Conservation (phyloP, 2,113 vertebrate genomes). For the Lycaon pictus region DNA sequence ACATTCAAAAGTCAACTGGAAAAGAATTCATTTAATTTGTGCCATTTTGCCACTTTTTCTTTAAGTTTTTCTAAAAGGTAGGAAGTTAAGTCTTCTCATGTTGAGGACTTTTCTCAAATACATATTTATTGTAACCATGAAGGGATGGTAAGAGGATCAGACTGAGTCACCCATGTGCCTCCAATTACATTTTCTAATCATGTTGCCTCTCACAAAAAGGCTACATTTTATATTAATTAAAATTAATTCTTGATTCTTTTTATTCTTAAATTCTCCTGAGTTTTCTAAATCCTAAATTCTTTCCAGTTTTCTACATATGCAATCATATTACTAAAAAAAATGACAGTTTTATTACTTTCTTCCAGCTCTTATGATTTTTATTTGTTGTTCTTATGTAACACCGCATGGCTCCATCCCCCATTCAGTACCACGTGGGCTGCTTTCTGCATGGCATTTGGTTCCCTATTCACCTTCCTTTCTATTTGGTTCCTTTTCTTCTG, state of each 20-base stretch:
- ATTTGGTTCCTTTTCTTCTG: not conserved
- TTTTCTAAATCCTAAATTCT: not conserved
- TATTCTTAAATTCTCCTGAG: not conserved
- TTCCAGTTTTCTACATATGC: not conserved
- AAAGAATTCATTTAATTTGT: not conserved
- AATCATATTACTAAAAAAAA: not conserved
- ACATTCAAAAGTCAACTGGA: not conserved
- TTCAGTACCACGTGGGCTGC: not conserved
- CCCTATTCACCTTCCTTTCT: not conserved
- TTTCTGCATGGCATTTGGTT: not conserved
- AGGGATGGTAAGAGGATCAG: not conserved
- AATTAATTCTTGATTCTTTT: not conserved
- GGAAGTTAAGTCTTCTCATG: not conserved
- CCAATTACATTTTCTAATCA: not conserved
- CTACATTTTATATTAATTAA: not conserved
- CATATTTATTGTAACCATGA: not conserved
- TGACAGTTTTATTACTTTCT: not conserved
- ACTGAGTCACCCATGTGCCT: no score
- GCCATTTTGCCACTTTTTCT: not conserved
- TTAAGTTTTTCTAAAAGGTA: not conserved
- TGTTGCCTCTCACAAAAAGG: not conserved
- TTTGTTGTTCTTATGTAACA: no score
- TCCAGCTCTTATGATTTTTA: no score
- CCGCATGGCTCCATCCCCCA: rapidly evolving
- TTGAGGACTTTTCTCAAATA: not conserved